These are phyloP conservation scores for Acrossocheilus fasciatus DNA, from an alignment of 2,797 vertebrate genomes.

Conservation along the genomic window DNA sequence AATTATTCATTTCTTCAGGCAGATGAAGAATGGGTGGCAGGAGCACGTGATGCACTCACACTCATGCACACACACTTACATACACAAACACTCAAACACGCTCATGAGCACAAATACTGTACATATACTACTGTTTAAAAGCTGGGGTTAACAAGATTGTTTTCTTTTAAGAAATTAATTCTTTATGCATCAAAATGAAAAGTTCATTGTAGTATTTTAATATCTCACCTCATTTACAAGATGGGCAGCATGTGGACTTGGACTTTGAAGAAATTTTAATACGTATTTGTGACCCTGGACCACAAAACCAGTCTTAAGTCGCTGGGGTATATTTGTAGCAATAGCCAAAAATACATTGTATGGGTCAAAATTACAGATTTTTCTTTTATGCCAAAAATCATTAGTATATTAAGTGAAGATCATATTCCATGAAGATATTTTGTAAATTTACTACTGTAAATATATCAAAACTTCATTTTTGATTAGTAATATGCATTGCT, in stretches of 20 bases:
- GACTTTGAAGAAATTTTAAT: not conserved
- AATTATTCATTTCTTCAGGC: conserved; percentile 75
- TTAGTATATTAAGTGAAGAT: too few relatives aligned
- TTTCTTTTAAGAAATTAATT: not conserved
- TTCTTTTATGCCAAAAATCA: too few relatives aligned
- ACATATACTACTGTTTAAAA: not conserved
- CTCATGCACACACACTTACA: not conserved
- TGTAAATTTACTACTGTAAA: too few relatives aligned
- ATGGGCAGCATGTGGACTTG: not conserved
- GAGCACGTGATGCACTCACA: conserved; percentile 54
- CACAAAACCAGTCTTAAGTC: too few relatives aligned
- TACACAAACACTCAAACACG: conserved; percentile 1
- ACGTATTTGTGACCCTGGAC: too few relatives aligned
- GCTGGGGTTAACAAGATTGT: not conserved
- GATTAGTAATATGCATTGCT: too few relatives aligned
- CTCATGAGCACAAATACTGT: not conserved
- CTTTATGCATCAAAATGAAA: not conserved
- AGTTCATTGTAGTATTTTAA: not conserved
- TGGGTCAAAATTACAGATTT: too few relatives aligned
- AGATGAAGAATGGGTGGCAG: conserved; percentile 75
- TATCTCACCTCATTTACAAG: not conserved
- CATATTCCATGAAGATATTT: too few relatives aligned
- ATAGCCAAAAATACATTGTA: too few relatives aligned
- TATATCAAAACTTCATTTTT: too few relatives aligned
- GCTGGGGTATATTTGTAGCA: too few relatives aligned